Evolutionary conservation across 2,113 vertebrate genomes (phyloP).

Genomic region (Charadrius vociferus): DNA sequence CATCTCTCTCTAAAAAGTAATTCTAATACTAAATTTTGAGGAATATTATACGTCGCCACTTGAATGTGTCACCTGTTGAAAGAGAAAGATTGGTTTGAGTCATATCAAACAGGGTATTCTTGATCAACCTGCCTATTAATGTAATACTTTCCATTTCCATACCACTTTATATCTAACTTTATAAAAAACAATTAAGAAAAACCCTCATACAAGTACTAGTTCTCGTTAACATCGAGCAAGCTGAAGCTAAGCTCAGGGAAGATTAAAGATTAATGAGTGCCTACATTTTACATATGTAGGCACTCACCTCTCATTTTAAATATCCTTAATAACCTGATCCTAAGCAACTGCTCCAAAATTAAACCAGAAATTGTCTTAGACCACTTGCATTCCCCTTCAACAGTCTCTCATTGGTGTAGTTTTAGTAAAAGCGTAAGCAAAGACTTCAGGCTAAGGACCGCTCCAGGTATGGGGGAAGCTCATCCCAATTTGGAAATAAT

Average conservation of each 20-base stretch:
- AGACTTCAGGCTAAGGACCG: neutral
- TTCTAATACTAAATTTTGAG: neutral
- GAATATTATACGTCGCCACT: neutral
- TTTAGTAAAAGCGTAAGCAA: neutral
- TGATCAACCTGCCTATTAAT: neutral
- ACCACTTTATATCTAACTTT: neutral
- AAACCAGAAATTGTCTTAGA: neutral
- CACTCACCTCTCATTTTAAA: neutral
- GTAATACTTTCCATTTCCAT: neutral
- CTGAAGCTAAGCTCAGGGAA: neutral
- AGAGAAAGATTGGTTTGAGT: neutral
- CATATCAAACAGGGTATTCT: neutral
- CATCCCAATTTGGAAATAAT: neutral
- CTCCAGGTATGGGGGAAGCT: neutral
- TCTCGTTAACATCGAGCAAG: neutral
- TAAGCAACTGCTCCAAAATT: neutral
- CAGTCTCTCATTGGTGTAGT: neutral
- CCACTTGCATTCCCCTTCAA: neutral
- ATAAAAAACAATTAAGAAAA: neutral
- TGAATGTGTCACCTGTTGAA: neutral
- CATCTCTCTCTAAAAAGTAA: neutral
- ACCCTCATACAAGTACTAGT: neutral
- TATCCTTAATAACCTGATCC: neutral
- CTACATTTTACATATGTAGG: neutral
- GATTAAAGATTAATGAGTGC: neutral